Evolutionary conservation across 2,888 invertebrate species (phyloP).

Genomic region (Tenthredo distinguenda): DNA sequence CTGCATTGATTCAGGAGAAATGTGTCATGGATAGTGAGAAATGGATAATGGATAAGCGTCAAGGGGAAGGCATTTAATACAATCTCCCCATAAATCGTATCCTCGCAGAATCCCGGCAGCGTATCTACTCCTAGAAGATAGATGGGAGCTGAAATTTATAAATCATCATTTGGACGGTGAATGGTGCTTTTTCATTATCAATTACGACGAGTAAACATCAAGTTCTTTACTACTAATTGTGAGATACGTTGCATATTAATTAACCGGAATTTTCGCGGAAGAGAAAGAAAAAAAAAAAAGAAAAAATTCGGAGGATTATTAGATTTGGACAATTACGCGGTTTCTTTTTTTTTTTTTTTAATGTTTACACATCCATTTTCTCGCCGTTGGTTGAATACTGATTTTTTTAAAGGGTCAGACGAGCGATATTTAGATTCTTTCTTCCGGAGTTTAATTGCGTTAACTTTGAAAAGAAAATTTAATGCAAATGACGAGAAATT

Average conservation of each 20-base stretch:
- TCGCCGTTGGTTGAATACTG: neutral
- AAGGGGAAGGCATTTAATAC: slow-evolving; percentile 37
- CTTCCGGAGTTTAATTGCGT: neutral
- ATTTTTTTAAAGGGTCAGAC: neutral
- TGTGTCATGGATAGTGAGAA: slow-evolving; percentile 33
- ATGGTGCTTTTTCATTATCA: slow-evolving; percentile 2
- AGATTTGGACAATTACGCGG: neutral
- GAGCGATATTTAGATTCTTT: neutral
- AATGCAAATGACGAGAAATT: neutral
- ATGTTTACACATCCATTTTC: neutral
- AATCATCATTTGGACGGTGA: slow-evolving; percentile 19
- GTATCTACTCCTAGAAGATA: slow-evolving; percentile 29
- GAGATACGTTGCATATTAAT: neutral
- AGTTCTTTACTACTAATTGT: neutral
- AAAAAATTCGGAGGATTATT: neutral
- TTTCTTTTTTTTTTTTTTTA: neutral
- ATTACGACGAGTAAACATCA: neutral
- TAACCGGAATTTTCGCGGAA: neutral
- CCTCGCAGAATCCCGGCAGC: slow-evolving; percentile 3
- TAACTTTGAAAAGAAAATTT: neutral
- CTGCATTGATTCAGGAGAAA: slow-evolving; percentile 29
- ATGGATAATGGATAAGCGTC: slow-evolving; percentile 43
- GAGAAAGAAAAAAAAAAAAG: neutral
- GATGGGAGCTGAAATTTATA: slow-evolving; percentile 8
- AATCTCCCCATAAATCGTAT: slow-evolving; percentile 43